Evolutionary conservation across 2,113 vertebrate species (phyloP), one percentile per base, ranked within the genome.

Genomic region (Thomomys bottae): DNA sequence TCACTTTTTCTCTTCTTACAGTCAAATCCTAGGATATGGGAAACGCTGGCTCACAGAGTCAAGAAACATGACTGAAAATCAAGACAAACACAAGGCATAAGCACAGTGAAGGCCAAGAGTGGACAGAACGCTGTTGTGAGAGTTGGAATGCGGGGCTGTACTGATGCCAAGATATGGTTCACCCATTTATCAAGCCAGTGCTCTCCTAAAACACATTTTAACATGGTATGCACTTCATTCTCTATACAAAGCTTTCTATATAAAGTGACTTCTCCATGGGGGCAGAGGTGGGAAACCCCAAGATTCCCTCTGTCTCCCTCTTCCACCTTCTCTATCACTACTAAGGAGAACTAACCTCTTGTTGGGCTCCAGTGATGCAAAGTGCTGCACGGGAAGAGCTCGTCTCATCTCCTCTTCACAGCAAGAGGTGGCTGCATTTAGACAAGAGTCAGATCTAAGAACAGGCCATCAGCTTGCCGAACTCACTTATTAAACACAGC

Each of bases 321-420:
- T 66, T n/a, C 14, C 2, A 2, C 34, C n/a, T 83, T 45, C 49
- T 14, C 49, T 14, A 8, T 14, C 1, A 0, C 40, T 30, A 2
- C 5, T 82, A 10, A 34, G 2, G 40, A 82, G 14, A 11, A 68
- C 24, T 15, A 26, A 11, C 28, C 59, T 36, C 30, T n/a, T 18
- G 4, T 0, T 0, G 40, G 42, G 9, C 11, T 26, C 34, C 2
- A 7, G 1, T 0, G 20, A 15, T 10, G 70, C 38, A 67, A 66
- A 72, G 66, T 57, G 17, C 8, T 12, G 9, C 6, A 14, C 38
- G 15, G 49, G 5, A 42, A 59, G 10, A 12, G 11, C 67, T 45
- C 32, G 12, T 63, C 6, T 66, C 24, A 23, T n/a, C 15, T 23
- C 8, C 2, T 42, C 42, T 49, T 68, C 75, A 67, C 21, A 67